Percentiles rank a stretch among this genome's conserved stretches.
Evolutionary conservation across 2,113 vertebrate species (phyloP).

Genomic region (Amblyornis subalaris): DNA sequence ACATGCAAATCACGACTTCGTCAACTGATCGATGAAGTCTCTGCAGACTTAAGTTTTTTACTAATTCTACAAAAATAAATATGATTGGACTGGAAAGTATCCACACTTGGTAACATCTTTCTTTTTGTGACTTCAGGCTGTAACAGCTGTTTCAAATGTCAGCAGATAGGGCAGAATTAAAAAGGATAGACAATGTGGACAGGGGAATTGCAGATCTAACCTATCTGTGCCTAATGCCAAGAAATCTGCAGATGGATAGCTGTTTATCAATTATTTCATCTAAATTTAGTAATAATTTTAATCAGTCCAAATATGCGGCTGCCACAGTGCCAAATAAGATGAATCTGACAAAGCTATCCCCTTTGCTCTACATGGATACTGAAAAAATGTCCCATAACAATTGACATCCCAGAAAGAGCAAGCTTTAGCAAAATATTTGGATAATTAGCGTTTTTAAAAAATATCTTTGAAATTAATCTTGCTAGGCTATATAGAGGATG

Average conservation of each 20-base stretch:
- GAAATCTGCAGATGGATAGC: constrained; percentile 21
- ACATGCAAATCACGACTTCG: not conserved
- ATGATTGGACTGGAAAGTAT: constrained; percentile 7
- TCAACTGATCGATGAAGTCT: constrained; percentile 1
- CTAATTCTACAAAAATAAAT: constrained; percentile 11
- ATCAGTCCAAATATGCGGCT: not conserved
- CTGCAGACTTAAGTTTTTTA: not conserved
- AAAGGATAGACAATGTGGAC: constrained; percentile 21
- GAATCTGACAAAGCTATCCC: not conserved
- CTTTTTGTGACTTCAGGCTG: not conserved
- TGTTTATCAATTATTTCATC: constrained; percentile 20
- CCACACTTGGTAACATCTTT: constrained; percentile 9
- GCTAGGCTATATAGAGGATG: not conserved
- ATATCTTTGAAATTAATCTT: not conserved
- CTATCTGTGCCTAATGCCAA: not conserved
- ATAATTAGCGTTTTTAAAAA: not conserved
- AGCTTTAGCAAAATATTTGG: not conserved
- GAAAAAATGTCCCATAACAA: not conserved
- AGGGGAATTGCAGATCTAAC: constrained; percentile 22
- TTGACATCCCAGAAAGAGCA: not conserved
- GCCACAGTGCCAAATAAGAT: not conserved
- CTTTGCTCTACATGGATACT: not conserved
- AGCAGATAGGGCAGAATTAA: constrained; percentile 41
- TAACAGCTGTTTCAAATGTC: constrained; percentile 59
- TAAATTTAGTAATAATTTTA: constrained; percentile 27